phyloP scores from a whole-genome alignment of 2,888 invertebrate species.

The Beris chalybata region DNA sequence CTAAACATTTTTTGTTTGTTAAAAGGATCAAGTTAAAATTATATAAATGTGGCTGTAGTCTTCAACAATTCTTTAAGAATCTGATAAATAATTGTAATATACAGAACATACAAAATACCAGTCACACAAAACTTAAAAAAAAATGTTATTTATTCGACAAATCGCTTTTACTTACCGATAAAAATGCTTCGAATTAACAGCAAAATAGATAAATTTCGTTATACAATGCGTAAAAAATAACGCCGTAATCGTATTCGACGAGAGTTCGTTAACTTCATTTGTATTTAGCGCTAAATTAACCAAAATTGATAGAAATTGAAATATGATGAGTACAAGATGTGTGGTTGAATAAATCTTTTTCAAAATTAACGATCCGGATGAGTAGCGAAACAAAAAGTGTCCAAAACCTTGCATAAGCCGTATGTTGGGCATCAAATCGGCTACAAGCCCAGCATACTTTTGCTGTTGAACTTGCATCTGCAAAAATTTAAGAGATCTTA shows the following conservation, averaged over 20 bases:
- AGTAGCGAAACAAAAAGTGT: conserved; percentile 79
- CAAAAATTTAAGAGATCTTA: not conserved
- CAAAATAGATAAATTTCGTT: conserved; percentile 75
- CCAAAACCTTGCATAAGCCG: conserved; percentile 75
- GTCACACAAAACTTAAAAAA: too few species aligned
- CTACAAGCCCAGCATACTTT: conserved; percentile 68
- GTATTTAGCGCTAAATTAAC: conserved; percentile 72
- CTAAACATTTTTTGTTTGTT: conserved; percentile 50
- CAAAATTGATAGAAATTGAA: conserved; percentile 66
- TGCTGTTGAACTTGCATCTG: conserved; percentile 47
- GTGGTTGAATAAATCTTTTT: conserved; percentile 64
- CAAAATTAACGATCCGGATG: conserved; percentile 64
- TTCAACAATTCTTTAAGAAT: too few species aligned
- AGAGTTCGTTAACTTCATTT: conserved; percentile 73
- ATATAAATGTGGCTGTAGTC: too few species aligned
- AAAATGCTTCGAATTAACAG: conserved; percentile 70
- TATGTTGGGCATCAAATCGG: conserved; percentile 83
- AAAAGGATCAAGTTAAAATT: conserved; percentile 6
- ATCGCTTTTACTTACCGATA: conserved; percentile 61
- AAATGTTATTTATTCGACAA: too few species aligned
- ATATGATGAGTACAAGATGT: conserved; percentile 64
- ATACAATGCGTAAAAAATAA: conserved; percentile 78
- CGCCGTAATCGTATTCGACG: conserved; percentile 79
- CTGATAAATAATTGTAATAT: too few species aligned
- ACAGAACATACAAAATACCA: too few species aligned